Evolutionary conservation across 2,888 invertebrate genomes (phyloP).

Genomic region (Gryllus longicercus): DNA sequence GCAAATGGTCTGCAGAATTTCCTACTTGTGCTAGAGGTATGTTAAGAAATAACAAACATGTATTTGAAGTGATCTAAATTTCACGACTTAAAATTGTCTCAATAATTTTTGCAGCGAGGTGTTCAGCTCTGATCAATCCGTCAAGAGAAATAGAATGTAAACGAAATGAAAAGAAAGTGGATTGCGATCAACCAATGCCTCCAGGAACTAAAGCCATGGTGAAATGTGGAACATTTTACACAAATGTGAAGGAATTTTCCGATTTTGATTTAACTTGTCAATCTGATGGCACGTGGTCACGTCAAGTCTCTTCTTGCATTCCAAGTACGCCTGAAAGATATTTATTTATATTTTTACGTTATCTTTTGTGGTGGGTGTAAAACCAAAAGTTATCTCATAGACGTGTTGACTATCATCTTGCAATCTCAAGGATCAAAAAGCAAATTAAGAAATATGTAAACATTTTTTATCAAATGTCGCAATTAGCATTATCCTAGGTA

Average conservation of each 20-base stretch:
- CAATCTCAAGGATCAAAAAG: too few relatives aligned
- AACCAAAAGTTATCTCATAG: too few relatives aligned
- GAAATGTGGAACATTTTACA: conserved; percentile 41
- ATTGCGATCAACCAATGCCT: conserved; percentile 39
- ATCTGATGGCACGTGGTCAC: conserved; percentile 40
- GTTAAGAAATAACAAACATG: background rate
- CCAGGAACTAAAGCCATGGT: conserved; percentile 41
- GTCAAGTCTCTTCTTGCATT: conserved; percentile 40
- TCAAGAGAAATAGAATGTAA: conserved; percentile 41
- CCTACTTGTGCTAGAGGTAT: conserved; percentile 33
- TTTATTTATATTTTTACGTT: too few relatives aligned
- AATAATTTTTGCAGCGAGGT: conserved; percentile 24
- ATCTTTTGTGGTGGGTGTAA: too few relatives aligned
- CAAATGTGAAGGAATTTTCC: conserved; percentile 40
- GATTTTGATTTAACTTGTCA: conserved; percentile 40
- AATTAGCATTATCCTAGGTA: too few relatives aligned
- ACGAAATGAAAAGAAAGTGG: conserved; percentile 37
- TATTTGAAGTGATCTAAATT: too few relatives aligned
- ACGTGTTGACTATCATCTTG: too few relatives aligned
- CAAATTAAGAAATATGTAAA: too few relatives aligned
- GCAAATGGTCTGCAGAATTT: conserved; percentile 39
- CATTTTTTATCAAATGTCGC: too few relatives aligned
- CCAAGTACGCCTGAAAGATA: conserved; percentile 38
- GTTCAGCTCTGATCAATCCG: conserved; percentile 38
- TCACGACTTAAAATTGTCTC: too few relatives aligned